phyloP scores from a whole-genome alignment of 2,113 vertebrate genomes.

The Fregata magnificens region DNA sequence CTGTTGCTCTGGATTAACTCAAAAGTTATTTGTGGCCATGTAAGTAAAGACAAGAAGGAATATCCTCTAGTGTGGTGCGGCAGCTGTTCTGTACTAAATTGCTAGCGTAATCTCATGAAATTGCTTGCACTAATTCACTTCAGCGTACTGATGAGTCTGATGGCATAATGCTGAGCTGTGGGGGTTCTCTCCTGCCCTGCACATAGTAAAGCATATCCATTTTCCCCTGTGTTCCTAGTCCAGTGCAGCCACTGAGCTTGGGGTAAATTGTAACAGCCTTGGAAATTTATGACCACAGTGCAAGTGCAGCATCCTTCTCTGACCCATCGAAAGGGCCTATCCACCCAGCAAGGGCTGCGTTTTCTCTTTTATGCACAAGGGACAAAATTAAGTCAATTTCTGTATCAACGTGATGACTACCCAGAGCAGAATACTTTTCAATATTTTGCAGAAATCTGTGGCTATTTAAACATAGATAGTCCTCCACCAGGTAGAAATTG shows the following conservation, averaged over 20 bases:
- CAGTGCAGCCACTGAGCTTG: background rate
- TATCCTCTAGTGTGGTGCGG: background rate
- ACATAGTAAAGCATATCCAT: background rate
- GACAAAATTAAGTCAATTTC: background rate
- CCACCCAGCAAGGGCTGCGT: background rate
- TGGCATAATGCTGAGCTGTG: constrained; percentile 33
- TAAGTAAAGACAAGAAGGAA: constrained; percentile 35
- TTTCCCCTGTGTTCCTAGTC: background rate
- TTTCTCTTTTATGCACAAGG: background rate
- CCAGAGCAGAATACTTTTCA: background rate
- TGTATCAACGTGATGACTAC: background rate
- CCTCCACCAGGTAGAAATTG: background rate
- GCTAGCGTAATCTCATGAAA: constrained; percentile 34
- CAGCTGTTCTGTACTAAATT: constrained; percentile 45
- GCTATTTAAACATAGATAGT: background rate
- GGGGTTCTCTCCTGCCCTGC: background rate
- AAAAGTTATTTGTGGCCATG: background rate
- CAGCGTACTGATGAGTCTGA: background rate
- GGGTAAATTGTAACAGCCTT: background rate
- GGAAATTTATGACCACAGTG: background rate
- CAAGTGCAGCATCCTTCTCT: background rate
- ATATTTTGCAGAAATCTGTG: background rate
- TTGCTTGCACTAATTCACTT: constrained; percentile 53
- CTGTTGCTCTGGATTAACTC: constrained; percentile 21
- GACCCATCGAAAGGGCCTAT: background rate